Conservation (phyloP, 2,888 invertebrate genomes). For the Sarcophaga caerulescens region DNA sequence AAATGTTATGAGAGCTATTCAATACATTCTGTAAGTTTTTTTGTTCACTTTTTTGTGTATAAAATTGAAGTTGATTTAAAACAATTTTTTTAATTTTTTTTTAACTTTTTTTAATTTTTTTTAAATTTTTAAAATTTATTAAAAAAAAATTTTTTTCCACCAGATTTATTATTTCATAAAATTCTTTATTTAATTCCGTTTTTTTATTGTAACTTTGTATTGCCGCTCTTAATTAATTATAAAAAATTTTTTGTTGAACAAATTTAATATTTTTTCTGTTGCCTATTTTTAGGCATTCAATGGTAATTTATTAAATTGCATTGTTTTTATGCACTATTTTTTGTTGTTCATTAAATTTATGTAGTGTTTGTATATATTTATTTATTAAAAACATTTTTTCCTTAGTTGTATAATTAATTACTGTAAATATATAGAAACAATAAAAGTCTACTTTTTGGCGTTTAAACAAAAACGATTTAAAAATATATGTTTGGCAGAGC, state of each 20-base stretch:
- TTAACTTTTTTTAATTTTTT: neutral
- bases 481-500: neutral
- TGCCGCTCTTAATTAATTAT: slow-evolving; percentile 33
- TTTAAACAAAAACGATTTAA: neutral
- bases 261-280: slow-evolving; percentile 39
- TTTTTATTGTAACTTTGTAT: slow-evolving; percentile 17
- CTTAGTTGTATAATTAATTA: neutral
- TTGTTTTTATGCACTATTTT: slow-evolving; percentile 24
- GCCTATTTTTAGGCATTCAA: slow-evolving; percentile 69
- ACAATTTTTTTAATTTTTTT: slow-evolving; percentile 7
- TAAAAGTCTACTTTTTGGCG: slow-evolving; percentile 45
- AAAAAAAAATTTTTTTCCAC: slow-evolving; percentile 6
- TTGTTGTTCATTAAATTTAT: slow-evolving; percentile 15
- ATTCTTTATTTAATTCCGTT: slow-evolving; percentile 39
- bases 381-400: slow-evolving; percentile 19
- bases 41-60: neutral
- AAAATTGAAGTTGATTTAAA: slow-evolving; percentile 45
- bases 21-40: slow-evolving; percentile 48
- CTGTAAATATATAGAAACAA: slow-evolving; percentile 19
- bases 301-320: slow-evolving; percentile 39
- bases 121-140: too few relatives aligned
- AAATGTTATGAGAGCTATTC: slow-evolving; percentile 48
- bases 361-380: slow-evolving; percentile 16
- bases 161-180: slow-evolving; percentile 52
- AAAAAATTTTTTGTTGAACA: slow-evolving; percentile 23